These are phyloP conservation scores for Spodoptera littoralis DNA, from an alignment of 2,888 invertebrate genomes.

Conservation along the genomic window DNA sequence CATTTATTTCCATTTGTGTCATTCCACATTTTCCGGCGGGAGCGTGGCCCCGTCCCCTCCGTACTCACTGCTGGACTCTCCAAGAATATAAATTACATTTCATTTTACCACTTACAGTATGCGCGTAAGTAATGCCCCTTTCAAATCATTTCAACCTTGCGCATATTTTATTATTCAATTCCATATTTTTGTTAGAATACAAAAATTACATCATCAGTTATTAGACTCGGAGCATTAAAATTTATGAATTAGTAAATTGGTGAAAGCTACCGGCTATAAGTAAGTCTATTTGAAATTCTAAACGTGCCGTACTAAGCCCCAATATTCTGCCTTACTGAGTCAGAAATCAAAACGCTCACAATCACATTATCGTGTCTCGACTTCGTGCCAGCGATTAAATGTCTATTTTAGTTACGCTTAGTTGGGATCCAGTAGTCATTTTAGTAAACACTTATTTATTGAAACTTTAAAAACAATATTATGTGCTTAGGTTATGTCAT, in stretches of 20 bases:
- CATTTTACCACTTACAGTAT: slow-evolving; percentile 57
- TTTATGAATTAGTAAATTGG: slow-evolving; percentile 4
- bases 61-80: slow-evolving; percentile 56
- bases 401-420: not conserved
- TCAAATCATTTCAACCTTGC: slow-evolving; percentile 35
- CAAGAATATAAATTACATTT: slow-evolving; percentile 68
- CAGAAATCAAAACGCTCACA: slow-evolving; percentile 25
- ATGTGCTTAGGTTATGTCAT: no score
- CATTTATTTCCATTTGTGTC: slow-evolving; percentile 74
- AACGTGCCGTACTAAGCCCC: slow-evolving; percentile 9
- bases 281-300: slow-evolving; percentile 29
- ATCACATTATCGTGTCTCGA: slow-evolving; percentile 16
- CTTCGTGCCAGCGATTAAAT: slow-evolving; percentile 2
- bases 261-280: slow-evolving; percentile 3
- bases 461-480: no score
- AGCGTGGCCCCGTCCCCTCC: slow-evolving; percentile 46
- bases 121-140: slow-evolving; percentile 45
- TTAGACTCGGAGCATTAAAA: not conserved
- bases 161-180: slow-evolving; percentile 30
- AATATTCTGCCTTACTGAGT: slow-evolving; percentile 26
- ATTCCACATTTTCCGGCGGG: slow-evolving; percentile 59
- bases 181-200: slow-evolving; percentile 5
- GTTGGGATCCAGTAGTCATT: not conserved
- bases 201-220: slow-evolving; percentile 2
- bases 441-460: slow-evolving; percentile 7